Evolutionary conservation across 2,113 vertebrate species (phyloP), one percentile per base, ranked within the genome.

Genomic region (Euleptes europaea): DNA sequence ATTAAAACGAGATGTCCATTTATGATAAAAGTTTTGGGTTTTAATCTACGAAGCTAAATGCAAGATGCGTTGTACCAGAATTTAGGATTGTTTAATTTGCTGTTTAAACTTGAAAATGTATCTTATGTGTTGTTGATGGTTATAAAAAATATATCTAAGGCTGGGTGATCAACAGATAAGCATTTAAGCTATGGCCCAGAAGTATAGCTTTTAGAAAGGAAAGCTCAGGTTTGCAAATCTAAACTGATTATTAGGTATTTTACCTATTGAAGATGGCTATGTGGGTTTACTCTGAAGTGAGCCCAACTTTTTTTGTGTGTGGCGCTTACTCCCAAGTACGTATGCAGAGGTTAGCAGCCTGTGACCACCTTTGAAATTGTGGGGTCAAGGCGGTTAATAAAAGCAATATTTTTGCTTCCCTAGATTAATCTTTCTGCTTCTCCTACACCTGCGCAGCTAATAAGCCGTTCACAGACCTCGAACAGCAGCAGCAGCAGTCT

Each of bases 371-470:
- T 49, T 63, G 12, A 28, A 63, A 38, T 28, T 63, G 47, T 73
- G 49, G 51, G 8, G 33, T 73, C 69, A 70, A 70, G 38, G 5
- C 78, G 13, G 67, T 49, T 80, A 73, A 80, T 85, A 87, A 93
- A 88, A 88, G 84, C 65, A 92, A 93, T 94, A 83, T 90, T 93
- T 94, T 96, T 95, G 93, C 91, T 95, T 95, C 91, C 90, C 92
- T 96, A 98, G 98, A 97, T 98, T 94, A 97, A 98, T 91, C 95
- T 98, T 84, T 97, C 98, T 92, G 95, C 97, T 90, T 97, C 98
- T 95, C 97, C 97, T 89, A 96, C 97, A 93, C 97, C 97, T 89
- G 96, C 97, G 79, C 98, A 98, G 96, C 96, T 98, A 94, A 97
- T 98, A 93, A 97, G 97, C 91, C 97, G 96, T 69, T 97, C 97